Base-by-base conservation (phyloP, 1,140 invertebrate genomes). In the Triops longicaudatus region DNA sequence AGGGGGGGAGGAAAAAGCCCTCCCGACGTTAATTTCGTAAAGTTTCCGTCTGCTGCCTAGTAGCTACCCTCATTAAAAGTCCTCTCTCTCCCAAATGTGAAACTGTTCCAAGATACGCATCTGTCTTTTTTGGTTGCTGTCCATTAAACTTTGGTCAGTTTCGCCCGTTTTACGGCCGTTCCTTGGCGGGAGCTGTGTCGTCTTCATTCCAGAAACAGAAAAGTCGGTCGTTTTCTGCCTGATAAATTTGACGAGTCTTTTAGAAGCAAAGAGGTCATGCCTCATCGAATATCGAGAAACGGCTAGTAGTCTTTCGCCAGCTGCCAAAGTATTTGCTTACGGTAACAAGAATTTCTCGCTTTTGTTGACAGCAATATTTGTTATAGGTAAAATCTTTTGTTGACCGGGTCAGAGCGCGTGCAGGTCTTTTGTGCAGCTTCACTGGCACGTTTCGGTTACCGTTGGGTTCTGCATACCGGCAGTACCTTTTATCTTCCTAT, bases 51-150 rank as follows among this genome's bases (percentile, higher is more conserved):
- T 63, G 50, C 50, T 63, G 17, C 17, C 50, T 63, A 22, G 50
- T 63, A n/a, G 50, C 50, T 63, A 63, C 17, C 50, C 50, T 63
- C 50, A 63, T 63, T 63, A 63, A 63, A 63, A 63, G 50, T 63
- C 50, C 31, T 37, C 31, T 37, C 2, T 0, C 50, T 14, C 50
- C 17, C n/a, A n/a, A n/a, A 22, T 11, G 50, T 63, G 50, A 22
- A 63, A 63, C 50, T 63, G 50, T 63, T 22, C 17, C 50, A 63
- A 63, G 50, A 63, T 63, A 63, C 50, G 50, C 50, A 63, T 63
- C 50, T 63, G 50, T 63, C 50, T 63, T 63, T 63, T 63, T 22
- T 14, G 22, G 3, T 63, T 63, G 10, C 22, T 63, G 50, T 63
- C 22, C 50, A n/a, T 63, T 63, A 17, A 63, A 63, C 50, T 63